A percentile compares a stretch with the other conserved stretches of the same genome.
These are phyloP conservation scores for Oryzias javanicus DNA, from an alignment of 2,113 vertebrate species.

Conservation along the genomic window DNA sequence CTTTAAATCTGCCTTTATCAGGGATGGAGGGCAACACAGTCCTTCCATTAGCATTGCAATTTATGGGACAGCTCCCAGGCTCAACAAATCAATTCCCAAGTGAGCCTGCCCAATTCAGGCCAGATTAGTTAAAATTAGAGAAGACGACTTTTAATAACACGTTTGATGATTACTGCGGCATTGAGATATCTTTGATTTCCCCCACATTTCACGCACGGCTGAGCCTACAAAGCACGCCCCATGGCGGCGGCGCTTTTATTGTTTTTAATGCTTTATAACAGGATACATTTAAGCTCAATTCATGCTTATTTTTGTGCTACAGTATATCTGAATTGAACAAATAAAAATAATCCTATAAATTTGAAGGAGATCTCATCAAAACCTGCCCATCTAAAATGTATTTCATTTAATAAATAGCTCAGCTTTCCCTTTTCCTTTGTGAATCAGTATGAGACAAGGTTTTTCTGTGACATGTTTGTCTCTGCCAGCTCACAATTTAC, in stretches of 20 bases:
- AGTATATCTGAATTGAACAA: constrained; percentile 40
- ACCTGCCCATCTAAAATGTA: not conserved
- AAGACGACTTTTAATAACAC: constrained; percentile 64
- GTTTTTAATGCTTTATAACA: constrained; percentile 26
- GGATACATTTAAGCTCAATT: constrained; percentile 13
- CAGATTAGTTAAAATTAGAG: constrained; percentile 73
- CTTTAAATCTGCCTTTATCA: constrained; percentile 79
- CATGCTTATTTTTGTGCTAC: constrained; percentile 10
- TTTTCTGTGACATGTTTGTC: constrained; percentile 20
- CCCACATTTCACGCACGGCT: constrained; percentile 31
- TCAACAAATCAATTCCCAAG: constrained; percentile 65
- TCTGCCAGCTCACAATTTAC: constrained; percentile 12
- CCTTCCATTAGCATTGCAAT: constrained; percentile 74
- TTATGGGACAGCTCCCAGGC: constrained; percentile 64
- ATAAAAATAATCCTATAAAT: constrained; percentile 13
- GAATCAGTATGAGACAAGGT: constrained; percentile 8
- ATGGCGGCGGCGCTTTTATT: constrained; percentile 34
- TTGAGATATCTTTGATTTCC: constrained; percentile 58
- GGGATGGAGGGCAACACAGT: constrained; percentile 49
- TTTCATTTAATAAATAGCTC: not conserved
- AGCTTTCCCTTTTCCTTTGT: not conserved
- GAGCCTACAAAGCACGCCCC: constrained; percentile 29
- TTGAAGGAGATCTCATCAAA: not conserved
- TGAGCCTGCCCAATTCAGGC: constrained; percentile 65
- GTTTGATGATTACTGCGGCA: constrained; percentile 60